A percentile compares a stretch with the other conserved stretches of the same genome.
phyloP scores from a whole-genome alignment of 2,888 invertebrate genomes.

The Homarus gammarus region DNA sequence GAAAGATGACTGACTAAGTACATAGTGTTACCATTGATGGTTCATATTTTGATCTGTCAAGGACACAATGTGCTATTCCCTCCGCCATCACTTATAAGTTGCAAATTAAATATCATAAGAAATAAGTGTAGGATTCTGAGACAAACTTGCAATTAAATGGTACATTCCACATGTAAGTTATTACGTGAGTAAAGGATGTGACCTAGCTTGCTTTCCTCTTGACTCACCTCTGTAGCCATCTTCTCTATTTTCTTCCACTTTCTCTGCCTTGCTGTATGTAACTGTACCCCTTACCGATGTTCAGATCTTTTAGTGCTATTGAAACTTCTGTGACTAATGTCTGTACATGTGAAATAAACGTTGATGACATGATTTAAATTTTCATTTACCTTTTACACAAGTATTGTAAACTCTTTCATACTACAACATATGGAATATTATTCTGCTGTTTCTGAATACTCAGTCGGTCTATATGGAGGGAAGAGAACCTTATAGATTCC shows the following conservation, averaged over 20 bases:
- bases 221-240: conserved; percentile 34
- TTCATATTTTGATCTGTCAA: too few species aligned
- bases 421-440: too few species aligned
- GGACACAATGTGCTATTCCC: not conserved
- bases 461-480: too few species aligned
- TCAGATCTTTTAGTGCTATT: conserved; percentile 62
- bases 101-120: not conserved
- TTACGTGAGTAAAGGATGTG: not conserved
- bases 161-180: not conserved
- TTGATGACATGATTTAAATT: conserved; percentile 46
- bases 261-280: conserved; percentile 49
- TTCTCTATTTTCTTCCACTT: conserved; percentile 6
- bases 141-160: not conserved
- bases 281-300: conserved; percentile 40
- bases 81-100: conserved; percentile 4
- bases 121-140: not conserved
- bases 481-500: too few species aligned
- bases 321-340: conserved; percentile 64
- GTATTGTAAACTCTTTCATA: not conserved
- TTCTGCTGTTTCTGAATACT: too few species aligned
- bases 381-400: not conserved
- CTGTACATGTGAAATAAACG: conserved; percentile 70
- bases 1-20: not conserved
- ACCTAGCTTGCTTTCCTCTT: conserved; percentile 13
- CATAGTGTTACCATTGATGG: too few species aligned